Conservation (phyloP, 2,113 vertebrate genomes). For the Isichthys henryi region DNA sequence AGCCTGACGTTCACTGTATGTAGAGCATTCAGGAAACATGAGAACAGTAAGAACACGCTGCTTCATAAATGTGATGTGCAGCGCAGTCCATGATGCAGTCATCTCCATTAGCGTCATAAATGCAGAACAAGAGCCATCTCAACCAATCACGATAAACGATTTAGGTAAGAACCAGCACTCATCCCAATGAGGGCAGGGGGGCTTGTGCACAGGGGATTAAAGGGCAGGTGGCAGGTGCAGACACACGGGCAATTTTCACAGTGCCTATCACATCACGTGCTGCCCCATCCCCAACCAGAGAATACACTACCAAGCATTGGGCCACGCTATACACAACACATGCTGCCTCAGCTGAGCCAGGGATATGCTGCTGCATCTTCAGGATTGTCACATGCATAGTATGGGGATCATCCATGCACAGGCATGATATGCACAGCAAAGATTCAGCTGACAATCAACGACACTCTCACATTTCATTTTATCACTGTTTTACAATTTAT, state of each 20-base stretch:
- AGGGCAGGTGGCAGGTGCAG: conserved; percentile 14
- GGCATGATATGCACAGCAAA: background rate
- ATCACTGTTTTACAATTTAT: background rate
- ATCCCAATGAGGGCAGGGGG: background rate
- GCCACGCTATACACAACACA: background rate
- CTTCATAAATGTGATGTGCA: too few species aligned
- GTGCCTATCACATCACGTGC: background rate
- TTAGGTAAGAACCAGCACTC: background rate
- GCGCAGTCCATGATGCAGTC: background rate
- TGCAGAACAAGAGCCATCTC: background rate
- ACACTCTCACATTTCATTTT: background rate
- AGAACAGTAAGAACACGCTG: background rate
- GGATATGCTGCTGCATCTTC: background rate
- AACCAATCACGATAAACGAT: background rate
- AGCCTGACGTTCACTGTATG: background rate
- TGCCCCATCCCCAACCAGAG: background rate
- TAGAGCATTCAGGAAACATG: background rate
- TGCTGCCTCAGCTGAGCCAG: background rate
- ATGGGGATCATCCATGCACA: background rate
- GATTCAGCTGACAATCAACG: background rate
- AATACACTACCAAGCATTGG: background rate
- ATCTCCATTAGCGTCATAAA: background rate
- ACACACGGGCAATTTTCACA: background rate
- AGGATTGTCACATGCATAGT: background rate
- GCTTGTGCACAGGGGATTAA: conserved; percentile 3